Conservation (phyloP, 2,113 vertebrate genomes). For the Cathartes aura region DNA sequence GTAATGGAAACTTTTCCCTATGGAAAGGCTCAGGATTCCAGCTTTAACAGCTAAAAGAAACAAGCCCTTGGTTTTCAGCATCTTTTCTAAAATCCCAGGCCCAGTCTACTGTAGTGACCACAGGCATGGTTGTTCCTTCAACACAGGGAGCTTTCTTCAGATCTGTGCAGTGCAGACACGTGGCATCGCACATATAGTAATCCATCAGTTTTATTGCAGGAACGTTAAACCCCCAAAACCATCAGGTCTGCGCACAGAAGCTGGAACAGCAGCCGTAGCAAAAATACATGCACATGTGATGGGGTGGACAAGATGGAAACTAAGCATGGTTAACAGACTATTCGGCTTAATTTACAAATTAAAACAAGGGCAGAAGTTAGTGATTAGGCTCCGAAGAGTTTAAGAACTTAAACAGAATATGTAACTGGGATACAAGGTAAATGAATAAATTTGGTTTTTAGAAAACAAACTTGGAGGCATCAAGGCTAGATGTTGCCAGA, state of each 20-base stretch:
- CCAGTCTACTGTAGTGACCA: too few relatives aligned
- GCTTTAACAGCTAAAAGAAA: background rate
- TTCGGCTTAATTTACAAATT: background rate
- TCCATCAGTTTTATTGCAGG: background rate
- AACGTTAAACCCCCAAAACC: background rate
- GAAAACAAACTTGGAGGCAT: background rate
- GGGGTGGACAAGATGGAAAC: background rate
- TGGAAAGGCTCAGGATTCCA: background rate
- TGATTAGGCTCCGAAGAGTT: background rate
- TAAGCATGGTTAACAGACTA: background rate
- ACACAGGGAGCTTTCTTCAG: background rate
- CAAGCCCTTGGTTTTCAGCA: background rate
- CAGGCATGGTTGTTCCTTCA: background rate
- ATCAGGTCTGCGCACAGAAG: background rate
- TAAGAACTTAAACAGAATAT: background rate
- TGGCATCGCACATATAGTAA: background rate
- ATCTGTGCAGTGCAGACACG: background rate
- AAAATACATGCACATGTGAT: rapidly evolving
- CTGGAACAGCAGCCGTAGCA: background rate
- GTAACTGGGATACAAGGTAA: background rate
- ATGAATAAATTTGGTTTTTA: rapidly evolving
- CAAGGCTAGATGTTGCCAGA: background rate
- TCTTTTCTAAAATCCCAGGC: background rate
- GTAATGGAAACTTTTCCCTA: background rate
- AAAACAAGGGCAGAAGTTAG: background rate